These are phyloP conservation scores for Virgularia gustaviana DNA, from an alignment of 92 coral and sea anemone species.

Conservation along the genomic window DNA sequence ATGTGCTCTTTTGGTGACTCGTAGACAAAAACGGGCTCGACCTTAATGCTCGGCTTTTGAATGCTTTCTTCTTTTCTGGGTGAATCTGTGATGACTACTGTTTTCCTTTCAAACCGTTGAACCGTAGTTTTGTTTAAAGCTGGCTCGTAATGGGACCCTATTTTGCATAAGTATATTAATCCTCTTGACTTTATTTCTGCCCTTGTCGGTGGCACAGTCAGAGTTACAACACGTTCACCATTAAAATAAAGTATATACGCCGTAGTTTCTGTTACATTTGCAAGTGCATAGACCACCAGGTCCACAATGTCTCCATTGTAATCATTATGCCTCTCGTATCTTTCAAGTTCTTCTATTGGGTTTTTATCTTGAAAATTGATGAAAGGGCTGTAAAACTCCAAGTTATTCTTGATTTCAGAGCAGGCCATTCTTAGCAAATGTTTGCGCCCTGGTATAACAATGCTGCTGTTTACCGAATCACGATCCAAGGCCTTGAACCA, in stretches of 20 bases:
- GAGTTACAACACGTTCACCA: neutral
- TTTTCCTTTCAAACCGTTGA: neutral
- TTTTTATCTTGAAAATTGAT: neutral
- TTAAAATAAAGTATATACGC: neutral
- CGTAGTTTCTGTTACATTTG: neutral
- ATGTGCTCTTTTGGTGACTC: no score
- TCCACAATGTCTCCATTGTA: conserved; percentile 3
- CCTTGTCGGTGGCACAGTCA: neutral
- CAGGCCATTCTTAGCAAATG: neutral
- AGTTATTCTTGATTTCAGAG: neutral
- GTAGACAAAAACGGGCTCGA: no score
- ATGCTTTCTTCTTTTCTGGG: neutral
- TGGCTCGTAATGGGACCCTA: neutral
- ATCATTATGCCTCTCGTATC: neutral
- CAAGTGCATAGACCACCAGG: neutral
- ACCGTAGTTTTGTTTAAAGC: neutral
- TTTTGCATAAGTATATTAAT: neutral
- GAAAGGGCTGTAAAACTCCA: neutral
- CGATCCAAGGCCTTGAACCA: neutral
- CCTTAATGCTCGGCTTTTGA: no score
- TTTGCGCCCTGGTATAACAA: neutral
- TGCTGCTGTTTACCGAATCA: neutral
- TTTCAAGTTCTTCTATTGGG: neutral
- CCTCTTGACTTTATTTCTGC: neutral
- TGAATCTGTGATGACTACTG: neutral